Conservation (phyloP, 2,113 vertebrate genomes). For the human (Homo sapiens) region GRCh38 chr4:17783501-17784000, state of each 20-base stretch:
- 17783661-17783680: neutral
- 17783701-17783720: neutral
- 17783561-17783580: neutral
- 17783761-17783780: neutral
- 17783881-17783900: neutral
- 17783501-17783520: neutral
- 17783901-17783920: neutral
- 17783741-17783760: neutral
- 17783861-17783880: no score
- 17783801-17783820: neutral
- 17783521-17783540: neutral
- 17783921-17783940: neutral
- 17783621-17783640: neutral
- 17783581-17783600: neutral
- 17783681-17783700: neutral
- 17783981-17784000: neutral
- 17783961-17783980: neutral
- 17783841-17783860: neutral
- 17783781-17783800: neutral
- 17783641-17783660: neutral
- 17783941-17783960: neutral
- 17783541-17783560: neutral
- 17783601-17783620: neutral
- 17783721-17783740: neutral
- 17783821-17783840: neutral